phyloP scores from a whole-genome alignment of 2,113 vertebrate genomes.

The Oreochromis tanganicae region DNA sequence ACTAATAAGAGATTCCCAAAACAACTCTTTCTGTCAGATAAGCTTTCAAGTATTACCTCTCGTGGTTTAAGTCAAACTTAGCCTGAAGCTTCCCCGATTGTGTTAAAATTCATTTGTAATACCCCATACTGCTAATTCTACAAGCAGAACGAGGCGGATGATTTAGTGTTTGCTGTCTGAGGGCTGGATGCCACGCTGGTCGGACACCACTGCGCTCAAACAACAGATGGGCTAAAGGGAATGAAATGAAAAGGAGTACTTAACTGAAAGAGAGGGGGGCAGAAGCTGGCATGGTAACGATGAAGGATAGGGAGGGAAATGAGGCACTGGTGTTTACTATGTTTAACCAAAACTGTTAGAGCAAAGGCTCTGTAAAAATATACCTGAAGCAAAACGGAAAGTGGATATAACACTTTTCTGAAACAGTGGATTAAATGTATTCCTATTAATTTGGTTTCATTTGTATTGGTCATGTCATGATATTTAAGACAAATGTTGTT shows the following conservation, averaged over 20 bases:
- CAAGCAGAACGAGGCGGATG: neutral
- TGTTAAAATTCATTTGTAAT: neutral
- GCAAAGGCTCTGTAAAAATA: neutral
- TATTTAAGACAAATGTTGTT: neutral
- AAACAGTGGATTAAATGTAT: neutral
- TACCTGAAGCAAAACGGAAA: neutral
- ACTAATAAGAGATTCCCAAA: neutral
- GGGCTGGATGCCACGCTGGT: neutral
- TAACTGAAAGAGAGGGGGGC: neutral
- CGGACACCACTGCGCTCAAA: constrained; percentile 7
- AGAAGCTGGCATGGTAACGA: constrained; percentile 13
- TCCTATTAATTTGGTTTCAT: neutral
- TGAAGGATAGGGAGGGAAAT: neutral
- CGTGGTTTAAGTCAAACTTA: neutral
- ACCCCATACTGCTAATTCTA: neutral
- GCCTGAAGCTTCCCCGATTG: neutral
- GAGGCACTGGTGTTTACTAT: neutral
- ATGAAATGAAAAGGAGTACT: constrained; percentile 25
- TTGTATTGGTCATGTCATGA: neutral
- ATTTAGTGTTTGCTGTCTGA: neutral
- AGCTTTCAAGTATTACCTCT: neutral
- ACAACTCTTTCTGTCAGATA: neutral
- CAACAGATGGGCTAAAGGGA: constrained; percentile 16
- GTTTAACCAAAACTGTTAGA: neutral
- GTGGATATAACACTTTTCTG: neutral